Evolutionary conservation across 1,140 invertebrate species (phyloP).

Genomic region (Melanaphis sacchari): DNA sequence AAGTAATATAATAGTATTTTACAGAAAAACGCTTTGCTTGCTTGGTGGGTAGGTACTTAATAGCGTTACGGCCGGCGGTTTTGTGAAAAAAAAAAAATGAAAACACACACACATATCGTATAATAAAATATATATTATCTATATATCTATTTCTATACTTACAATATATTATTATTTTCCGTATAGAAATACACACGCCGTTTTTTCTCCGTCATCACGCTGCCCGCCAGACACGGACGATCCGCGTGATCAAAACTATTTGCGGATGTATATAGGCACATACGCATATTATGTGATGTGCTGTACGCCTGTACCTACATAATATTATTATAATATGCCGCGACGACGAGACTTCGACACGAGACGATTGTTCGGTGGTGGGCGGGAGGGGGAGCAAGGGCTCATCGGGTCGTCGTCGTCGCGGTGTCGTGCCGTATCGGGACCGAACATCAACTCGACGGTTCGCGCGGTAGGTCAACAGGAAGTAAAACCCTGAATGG

Average conservation of each 20-base stretch:
- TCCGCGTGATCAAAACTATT: not conserved
- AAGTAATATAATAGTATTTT: not conserved
- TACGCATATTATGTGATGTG: not conserved
- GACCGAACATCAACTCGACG: slow-evolving; percentile 31
- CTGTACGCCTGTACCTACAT: not conserved
- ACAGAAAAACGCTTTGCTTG: not conserved
- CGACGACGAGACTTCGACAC: not conserved
- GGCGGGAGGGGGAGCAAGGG: not conserved
- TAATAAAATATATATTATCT: not conserved
- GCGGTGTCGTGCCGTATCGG: slow-evolving; percentile 28
- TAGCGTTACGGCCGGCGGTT: too few species aligned
- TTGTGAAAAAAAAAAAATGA: too few species aligned
- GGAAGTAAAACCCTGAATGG: not conserved
- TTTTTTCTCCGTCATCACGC: not conserved
- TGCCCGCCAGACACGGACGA: not conserved
- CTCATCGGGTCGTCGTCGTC: not conserved
- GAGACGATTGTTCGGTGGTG: not conserved
- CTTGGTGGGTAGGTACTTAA: too few species aligned
- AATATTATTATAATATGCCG: not conserved
- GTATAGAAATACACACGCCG: not conserved
- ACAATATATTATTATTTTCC: slow-evolving; percentile 3
- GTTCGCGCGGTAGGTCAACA: slow-evolving; percentile 35
- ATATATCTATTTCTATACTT: not conserved
- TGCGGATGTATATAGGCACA: not conserved
- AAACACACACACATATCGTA: too few species aligned